These are phyloP conservation scores for Gibbula magus DNA, from an alignment of 2,888 invertebrate genomes.

Conservation along the genomic window DNA sequence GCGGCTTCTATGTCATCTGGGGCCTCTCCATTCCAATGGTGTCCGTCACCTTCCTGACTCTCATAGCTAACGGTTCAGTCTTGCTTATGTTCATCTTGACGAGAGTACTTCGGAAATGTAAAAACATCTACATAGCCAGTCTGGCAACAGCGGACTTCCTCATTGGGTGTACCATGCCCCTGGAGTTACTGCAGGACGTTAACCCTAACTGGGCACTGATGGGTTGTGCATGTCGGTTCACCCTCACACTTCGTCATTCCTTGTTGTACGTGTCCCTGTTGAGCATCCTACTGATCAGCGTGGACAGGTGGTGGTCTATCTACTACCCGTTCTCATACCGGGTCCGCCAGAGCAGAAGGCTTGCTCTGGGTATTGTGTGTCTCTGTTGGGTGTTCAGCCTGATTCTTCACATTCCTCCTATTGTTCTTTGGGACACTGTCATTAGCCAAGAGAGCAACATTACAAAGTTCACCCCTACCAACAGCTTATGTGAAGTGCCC, in stretches of 20 bases:
- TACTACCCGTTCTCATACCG: conserved; percentile 67
- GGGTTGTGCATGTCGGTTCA: conserved; percentile 46
- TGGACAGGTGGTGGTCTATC: conserved; percentile 67
- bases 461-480: neutral
- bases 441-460: neutral
- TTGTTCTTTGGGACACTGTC: conserved; percentile 54
- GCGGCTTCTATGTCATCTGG: conserved; percentile 34
- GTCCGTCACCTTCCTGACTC: conserved; percentile 49
- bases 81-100: conserved; percentile 58
- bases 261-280: conserved; percentile 60
- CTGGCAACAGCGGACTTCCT: conserved; percentile 63
- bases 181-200: conserved; percentile 56
- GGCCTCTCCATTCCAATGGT: conserved; percentile 52
- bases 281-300: conserved; percentile 64
- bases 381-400: conserved; percentile 58
- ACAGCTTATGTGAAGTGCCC: conserved; percentile 44
- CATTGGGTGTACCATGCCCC: conserved; percentile 61
- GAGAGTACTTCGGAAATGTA: conserved; percentile 55
- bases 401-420: conserved; percentile 54
- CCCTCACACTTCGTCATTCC: conserved; percentile 54
- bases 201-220: conserved; percentile 46
- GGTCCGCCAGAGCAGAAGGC: conserved; percentile 54
- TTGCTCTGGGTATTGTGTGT: conserved; percentile 49
- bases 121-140: conserved; percentile 66
- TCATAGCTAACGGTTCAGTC: conserved; percentile 60